Evolutionary conservation across 2,797 vertebrate genomes (phyloP).

Genomic region (Pogonophryne albipinna): DNA sequence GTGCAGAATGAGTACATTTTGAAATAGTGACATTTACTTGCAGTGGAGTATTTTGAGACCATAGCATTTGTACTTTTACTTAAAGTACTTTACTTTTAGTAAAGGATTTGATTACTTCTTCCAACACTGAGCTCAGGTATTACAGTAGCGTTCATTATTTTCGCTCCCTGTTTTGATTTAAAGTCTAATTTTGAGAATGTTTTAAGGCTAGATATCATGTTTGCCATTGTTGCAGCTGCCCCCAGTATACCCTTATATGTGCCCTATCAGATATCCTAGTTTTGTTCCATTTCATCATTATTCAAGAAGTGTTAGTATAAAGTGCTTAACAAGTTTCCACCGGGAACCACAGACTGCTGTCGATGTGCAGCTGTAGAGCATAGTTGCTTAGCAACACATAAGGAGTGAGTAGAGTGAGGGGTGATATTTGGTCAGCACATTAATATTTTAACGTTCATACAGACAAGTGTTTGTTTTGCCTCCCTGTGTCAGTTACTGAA

Average conservation of each 20-base stretch:
- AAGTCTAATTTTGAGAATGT: too few relatives aligned
- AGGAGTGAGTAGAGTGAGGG: conserved; percentile 10
- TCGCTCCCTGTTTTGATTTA: too few relatives aligned
- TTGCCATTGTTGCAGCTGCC: too few relatives aligned
- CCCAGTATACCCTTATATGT: neutral
- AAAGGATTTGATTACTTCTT: too few relatives aligned
- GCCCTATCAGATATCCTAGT: neutral
- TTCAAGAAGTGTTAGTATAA: neutral
- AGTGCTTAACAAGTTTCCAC: conserved; percentile 7
- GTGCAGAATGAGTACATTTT: too few relatives aligned
- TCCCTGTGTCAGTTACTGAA: neutral
- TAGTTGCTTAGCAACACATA: conserved; percentile 64
- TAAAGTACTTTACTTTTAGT: too few relatives aligned
- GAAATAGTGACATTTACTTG: too few relatives aligned
- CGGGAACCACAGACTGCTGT: neutral
- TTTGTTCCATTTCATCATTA: conserved; percentile 18
- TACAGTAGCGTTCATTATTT: too few relatives aligned
- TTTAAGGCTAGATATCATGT: too few relatives aligned
- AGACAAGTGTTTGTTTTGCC: conserved; percentile 22
- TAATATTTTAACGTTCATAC: conserved; percentile 40
- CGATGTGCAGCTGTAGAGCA: conserved; percentile 19
- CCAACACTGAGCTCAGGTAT: too few relatives aligned
- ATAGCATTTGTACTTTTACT: too few relatives aligned
- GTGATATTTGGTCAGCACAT: conserved; percentile 33
- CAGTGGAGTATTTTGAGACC: too few relatives aligned